Evolutionary conservation across 37 sponge, comb jelly and placozoan species (phyloP), one percentile per base, ranked within the genome.

Genomic region (Bolinopsis microptera): DNA sequence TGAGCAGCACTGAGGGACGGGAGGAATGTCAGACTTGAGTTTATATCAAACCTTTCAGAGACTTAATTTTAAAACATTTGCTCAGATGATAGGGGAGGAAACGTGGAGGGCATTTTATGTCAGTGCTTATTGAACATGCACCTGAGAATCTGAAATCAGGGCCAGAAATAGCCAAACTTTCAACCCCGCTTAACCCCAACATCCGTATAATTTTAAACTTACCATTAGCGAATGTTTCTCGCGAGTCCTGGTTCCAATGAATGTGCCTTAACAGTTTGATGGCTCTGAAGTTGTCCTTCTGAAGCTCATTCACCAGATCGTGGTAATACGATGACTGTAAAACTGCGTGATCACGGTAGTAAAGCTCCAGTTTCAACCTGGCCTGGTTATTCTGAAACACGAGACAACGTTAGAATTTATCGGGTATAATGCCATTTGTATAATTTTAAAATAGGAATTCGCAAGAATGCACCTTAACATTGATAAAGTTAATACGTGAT

Each of bases 311-410:
- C 21, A 86, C 61, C 38, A 86, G 90, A 27, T 13, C 5, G 90
- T 86, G 90, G 90, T 86, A 86, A 30, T 86, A 41, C 3, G 41
- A 41, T 0, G 61, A 28, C 41, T 33, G 61, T 16, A 86, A 30
- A 18, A 86, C 90, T n/a, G 90, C 36, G 61, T 86, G 90, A 30
- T 86, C 90, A 5, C 90, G 41, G 61, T 86, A 86, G 61, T 86
- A 86, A 22, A 86, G 31, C 26, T 86, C 90, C 90, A 86, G 31
- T 48, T 86, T 86, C 30, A 86, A 38, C 21, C 21, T 41, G 2
- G 90, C 90, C 18, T 86, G 41, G 90, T 41, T 86, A 25, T 34
- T 86, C 90, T 86, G 90, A 23, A 39, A 72, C 61, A 48, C 61
- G 13, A 48, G 61, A 48, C 61, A 48, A 5, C 61, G 61, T 48